A percentile compares a stretch with the other conserved stretches of the same genome.
Conservation (phyloP, 2,888 invertebrate genomes). For the Eilema depressum region DNA sequence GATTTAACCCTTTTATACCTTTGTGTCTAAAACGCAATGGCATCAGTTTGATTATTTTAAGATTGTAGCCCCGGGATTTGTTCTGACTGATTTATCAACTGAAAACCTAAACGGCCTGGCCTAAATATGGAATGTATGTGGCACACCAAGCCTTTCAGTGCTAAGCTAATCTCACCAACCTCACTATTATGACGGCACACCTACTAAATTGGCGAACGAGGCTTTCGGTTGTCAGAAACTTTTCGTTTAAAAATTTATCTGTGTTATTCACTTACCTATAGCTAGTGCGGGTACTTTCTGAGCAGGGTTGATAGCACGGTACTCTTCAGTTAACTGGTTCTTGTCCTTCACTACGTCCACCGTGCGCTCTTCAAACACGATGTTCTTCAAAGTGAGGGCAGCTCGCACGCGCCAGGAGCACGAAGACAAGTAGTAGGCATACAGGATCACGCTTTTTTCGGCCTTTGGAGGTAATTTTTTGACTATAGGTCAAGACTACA, state of each 20-base stretch:
- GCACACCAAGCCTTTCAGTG: no score
- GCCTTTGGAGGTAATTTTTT: constrained; percentile 41
- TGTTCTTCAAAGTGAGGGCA: constrained; percentile 70
- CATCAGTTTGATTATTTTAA: no score
- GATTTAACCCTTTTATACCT: no score
- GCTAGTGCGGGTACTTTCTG: constrained; percentile 79
- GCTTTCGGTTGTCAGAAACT: no score
- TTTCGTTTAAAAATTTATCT: not conserved
- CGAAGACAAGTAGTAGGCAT: constrained; percentile 87
- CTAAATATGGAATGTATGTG: no score
- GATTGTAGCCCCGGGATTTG: no score
- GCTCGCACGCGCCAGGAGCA: constrained; percentile 88
- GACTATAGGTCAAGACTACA: not conserved
- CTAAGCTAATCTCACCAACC: no score
- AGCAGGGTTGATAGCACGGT: constrained; percentile 73
- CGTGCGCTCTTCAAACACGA: constrained; percentile 69
- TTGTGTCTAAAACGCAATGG: no score
- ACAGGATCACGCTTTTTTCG: constrained; percentile 69
- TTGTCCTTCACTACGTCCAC: constrained; percentile 72
- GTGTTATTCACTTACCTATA: constrained; percentile 70
- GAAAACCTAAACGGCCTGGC: no score
- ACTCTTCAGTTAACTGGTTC: constrained; percentile 68
- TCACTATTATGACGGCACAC: no score
- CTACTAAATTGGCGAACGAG: no score
- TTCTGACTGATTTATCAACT: no score